Evolutionary conservation across 2,888 invertebrate species (phyloP), one percentile per base, ranked within the genome.

Genomic region (Aphidius colemani): DNA sequence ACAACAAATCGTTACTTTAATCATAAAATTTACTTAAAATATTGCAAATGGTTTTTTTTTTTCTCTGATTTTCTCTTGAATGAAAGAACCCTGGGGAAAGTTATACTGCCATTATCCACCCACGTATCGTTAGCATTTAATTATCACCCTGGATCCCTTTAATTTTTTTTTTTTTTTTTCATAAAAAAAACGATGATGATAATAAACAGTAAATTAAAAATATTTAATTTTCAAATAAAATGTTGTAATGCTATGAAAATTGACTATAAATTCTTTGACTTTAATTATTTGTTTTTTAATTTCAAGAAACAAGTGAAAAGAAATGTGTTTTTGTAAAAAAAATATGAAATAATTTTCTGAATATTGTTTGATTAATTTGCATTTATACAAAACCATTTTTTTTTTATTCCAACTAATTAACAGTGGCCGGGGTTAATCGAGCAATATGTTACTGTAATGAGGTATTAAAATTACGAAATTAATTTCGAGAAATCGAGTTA

Each of bases 381-480:
- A 67, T 30, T 5, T 30, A 30, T 30, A 30, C 3, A 30, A 30
- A 30, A 30, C 5, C 0, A 30, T 30, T 30, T 30, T 30, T 30
- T 30, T 30, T 30, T 30, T 5, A 30, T 30, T 30, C 5, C 1
- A 30, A 30, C 30, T 78, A 75, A 78, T 78, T 76, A 76, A 75
- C 66, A 64, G 67, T 67, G 64, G 61, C 40, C 50, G 69, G 68
- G 72, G 72, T 78, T 76, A 77, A 75, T 74, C 70, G 72, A 66
- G 70, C 67, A 68, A 75, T 78, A 73, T 71, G 72, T 78, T 75
- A 75, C 71, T 65, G 74, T 73, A 76, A 78, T 68, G 75, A 74
- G 69, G 72, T 67, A 75, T 77, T 30, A 74, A 72, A 73, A 74
- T 74, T 77, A 70, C 75, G 73, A 74, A 76, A 75, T 75, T 71